A percentile compares a stretch with the other conserved stretches of the same genome.
phyloP scores from a whole-genome alignment of 2,113 vertebrate species.

The Pipa parva region DNA sequence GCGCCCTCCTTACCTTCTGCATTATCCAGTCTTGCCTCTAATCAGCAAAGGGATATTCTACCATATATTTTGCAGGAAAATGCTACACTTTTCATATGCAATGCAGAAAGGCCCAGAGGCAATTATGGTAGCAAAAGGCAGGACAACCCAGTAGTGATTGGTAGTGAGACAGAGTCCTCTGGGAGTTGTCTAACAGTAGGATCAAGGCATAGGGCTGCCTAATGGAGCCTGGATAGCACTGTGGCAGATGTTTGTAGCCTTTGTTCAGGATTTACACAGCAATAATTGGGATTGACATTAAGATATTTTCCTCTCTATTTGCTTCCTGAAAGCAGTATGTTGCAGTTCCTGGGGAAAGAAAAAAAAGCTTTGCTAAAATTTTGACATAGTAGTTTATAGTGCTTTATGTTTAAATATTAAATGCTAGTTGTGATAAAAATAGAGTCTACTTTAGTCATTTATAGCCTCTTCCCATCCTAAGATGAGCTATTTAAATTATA shows the following conservation, averaged over 20 bases:
- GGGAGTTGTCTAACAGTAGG: constrained; percentile 38
- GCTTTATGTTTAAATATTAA: constrained; percentile 6
- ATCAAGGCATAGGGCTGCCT: constrained; percentile 35
- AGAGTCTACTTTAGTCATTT: constrained; percentile 7
- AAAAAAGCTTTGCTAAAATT: background rate
- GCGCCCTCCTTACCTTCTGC: background rate
- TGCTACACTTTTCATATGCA: constrained; percentile 31
- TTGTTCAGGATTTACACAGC: constrained; percentile 35
- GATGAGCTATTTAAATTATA: constrained; percentile 3
- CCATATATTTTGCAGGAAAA: constrained; percentile 22
- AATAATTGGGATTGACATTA: constrained; percentile 34
- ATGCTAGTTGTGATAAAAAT: constrained; percentile 10
- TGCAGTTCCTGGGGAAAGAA: background rate
- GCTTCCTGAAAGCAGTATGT: constrained; percentile 15
- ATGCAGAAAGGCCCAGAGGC: constrained; percentile 30
- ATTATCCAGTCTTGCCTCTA: constrained; percentile 6
- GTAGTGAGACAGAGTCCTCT: constrained; percentile 34
- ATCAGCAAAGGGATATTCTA: constrained; percentile 20
- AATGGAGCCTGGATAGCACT: constrained; percentile 37
- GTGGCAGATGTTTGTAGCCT: constrained; percentile 36
- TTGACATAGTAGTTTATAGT: background rate
- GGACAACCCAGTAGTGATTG: constrained; percentile 35
- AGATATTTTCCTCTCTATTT: constrained; percentile 20
- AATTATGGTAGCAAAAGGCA: constrained; percentile 36
- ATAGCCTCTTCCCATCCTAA: constrained; percentile 5